Evolutionary conservation across 2,797 vertebrate species (phyloP), one percentile per base, ranked within the genome.

Genomic region (Synaphobranchus kaupii): DNA sequence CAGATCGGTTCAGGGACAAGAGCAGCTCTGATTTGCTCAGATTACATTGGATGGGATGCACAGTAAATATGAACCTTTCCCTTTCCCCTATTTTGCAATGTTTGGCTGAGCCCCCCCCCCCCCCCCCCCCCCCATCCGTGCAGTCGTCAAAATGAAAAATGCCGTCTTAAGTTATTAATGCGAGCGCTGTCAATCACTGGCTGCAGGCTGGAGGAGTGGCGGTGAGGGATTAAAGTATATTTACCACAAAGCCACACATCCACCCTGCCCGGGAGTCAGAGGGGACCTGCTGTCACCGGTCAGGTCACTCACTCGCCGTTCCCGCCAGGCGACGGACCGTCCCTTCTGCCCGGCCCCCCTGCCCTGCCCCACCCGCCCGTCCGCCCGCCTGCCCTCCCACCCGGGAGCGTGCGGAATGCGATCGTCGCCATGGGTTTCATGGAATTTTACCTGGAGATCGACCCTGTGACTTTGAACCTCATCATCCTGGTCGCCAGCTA

Each of bases 371-470:
- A 10, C 17, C 85, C 85, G 87, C 50, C 76, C 7, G 22, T 15
- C 83, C 63, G 86, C 81, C 87, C 85, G 89, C 73, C 17, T 86
- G 52, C 73, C 15, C 47, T 86, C 87, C 85, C 85, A 87, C 50
- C 76, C 7, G 22, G 86, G 68, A n/a, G 52, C 0, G 50, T 87
- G 87, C 90, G 92, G 94, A 92, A 91, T 90, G 94, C 94, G 91
- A 92, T 84, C 87, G 85, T 86, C 84, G 63, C 89, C 92, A 96
- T 96, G 96, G 95, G 96, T 83, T 93, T 96, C 78, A 98, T 99
- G 98, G 98, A 98, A 90, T 98, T 98, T 93, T 98, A 98, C 93
- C 92, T 98, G 95, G 98, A 99, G 95, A 98, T 99, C 90, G 98
- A 99, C 93, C 98, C 98, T 0, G 98, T 99, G 91, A 99, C 98